phyloP scores from a whole-genome alignment of 2,888 invertebrate genomes.

The Brachynemurus nebulosus region DNA sequence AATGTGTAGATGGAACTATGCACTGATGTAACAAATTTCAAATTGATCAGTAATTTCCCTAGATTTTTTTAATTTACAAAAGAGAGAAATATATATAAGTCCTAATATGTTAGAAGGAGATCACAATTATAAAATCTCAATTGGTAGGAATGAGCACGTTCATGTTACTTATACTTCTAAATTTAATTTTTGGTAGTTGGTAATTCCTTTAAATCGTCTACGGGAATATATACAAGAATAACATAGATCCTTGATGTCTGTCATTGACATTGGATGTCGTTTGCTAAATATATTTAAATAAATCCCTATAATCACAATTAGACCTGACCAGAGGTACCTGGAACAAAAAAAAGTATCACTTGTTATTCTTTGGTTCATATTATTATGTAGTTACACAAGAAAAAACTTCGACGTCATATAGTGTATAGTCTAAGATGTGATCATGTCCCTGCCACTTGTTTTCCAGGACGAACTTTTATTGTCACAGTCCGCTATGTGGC shows the following conservation, averaged over 20 bases:
- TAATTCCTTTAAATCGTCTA: background rate
- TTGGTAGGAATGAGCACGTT: background rate
- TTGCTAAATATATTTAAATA: slow-evolving; percentile 90
- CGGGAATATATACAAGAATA: slow-evolving; percentile 28
- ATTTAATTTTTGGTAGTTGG: slow-evolving; percentile 4
- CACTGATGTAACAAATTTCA: too few relatives aligned
- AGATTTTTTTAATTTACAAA: too few relatives aligned
- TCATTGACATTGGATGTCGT: slow-evolving; percentile 34
- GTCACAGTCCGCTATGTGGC: too few relatives aligned
- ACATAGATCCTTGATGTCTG: slow-evolving; percentile 25
- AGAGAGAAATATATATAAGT: too few relatives aligned
- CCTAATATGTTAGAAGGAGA: background rate
- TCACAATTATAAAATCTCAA: background rate
- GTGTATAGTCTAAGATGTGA: too few relatives aligned
- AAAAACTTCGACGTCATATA: too few relatives aligned
- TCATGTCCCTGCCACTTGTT: too few relatives aligned
- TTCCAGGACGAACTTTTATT: too few relatives aligned
- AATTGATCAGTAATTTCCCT: too few relatives aligned
- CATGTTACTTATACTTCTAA: slow-evolving; percentile 5
- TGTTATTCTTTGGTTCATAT: slow-evolving; percentile 9
- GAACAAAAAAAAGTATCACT: slow-evolving; percentile 26
- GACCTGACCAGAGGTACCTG: slow-evolving; percentile 83
- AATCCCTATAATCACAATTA: slow-evolving; percentile 78
- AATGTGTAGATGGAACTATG: too few relatives aligned
- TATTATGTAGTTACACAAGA: too few relatives aligned